phyloP scores from a whole-genome alignment of 2,888 invertebrate species.

The Venusia cambrica region DNA sequence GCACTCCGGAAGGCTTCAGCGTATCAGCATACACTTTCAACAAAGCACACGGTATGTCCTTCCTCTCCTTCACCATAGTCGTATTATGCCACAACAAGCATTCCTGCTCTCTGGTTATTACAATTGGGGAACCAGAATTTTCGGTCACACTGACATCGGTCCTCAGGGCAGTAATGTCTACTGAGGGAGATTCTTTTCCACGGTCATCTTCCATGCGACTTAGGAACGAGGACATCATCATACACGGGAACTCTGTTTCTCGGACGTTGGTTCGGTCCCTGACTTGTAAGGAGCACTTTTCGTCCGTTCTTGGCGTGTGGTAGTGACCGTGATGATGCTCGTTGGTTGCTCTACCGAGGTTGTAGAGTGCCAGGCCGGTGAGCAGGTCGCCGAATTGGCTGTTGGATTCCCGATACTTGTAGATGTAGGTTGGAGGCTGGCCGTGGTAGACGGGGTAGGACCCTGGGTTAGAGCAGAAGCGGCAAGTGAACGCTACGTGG shows the following conservation, averaged over 20 bases:
- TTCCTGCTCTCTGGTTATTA: conserved; percentile 52
- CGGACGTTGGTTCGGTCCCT: conserved; percentile 54
- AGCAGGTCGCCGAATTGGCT: conserved; percentile 57
- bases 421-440: conserved; percentile 62
- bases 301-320: conserved; percentile 46
- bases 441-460: conserved; percentile 68
- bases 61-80: conserved; percentile 47
- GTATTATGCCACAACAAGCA: conserved; percentile 68
- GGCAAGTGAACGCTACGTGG: conserved; percentile 57
- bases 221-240: conserved; percentile 67
- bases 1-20: conserved; percentile 56
- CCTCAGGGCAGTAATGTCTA: conserved; percentile 58
- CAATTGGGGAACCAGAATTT: conserved; percentile 42
- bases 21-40: conserved; percentile 62
- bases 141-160: conserved; percentile 31
- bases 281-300: conserved; percentile 64
- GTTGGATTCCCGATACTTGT: conserved; percentile 58
- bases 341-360: conserved; percentile 56
- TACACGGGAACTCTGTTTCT: conserved; percentile 61
- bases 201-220: conserved; percentile 35
- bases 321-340: conserved; percentile 44
- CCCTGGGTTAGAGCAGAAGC: conserved; percentile 48
- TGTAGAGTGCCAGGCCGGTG: conserved; percentile 66
- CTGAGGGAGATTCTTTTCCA: conserved; percentile 35
- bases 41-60: conserved; percentile 56